Conservation (phyloP, 2,888 invertebrate species). For the Pollenia griseotomentosa region DNA sequence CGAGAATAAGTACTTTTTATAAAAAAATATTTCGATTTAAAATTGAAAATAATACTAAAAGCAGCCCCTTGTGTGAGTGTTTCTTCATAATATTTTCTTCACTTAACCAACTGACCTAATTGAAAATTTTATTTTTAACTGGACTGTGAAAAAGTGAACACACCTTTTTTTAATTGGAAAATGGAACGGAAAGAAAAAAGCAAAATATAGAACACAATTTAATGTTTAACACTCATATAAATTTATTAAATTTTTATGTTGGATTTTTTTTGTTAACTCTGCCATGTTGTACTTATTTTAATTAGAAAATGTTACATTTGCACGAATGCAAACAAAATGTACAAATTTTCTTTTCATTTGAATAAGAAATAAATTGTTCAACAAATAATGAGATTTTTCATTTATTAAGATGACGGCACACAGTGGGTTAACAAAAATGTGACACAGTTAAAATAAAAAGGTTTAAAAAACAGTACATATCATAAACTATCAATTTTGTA, state of each 20-base stretch:
- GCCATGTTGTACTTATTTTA: constrained; percentile 36
- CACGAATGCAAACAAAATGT: not conserved
- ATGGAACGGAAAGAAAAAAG: not conserved
- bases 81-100: constrained; percentile 19
- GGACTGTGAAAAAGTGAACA: constrained; percentile 27
- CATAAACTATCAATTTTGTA: too few relatives aligned
- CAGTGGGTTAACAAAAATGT: not conserved
- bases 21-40: not conserved
- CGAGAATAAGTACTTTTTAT: not conserved
- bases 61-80: not conserved
- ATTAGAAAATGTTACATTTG: constrained; percentile 10
- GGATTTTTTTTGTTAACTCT: constrained; percentile 17
- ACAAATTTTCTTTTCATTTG: not conserved
- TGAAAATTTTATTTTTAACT: constrained; percentile 46
- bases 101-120: constrained; percentile 58
- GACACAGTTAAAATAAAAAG: too few relatives aligned
- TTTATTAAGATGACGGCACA: not conserved
- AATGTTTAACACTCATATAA: constrained; percentile 25
- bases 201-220: constrained; percentile 27
- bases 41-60: not conserved
- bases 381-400: not conserved
- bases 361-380: not conserved
- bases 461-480: too few relatives aligned
- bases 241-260: not conserved
- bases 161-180: constrained; percentile 31